phyloP scores from a whole-genome alignment of 2,888 invertebrate species.

The Eudasyphora cyanicolor region DNA sequence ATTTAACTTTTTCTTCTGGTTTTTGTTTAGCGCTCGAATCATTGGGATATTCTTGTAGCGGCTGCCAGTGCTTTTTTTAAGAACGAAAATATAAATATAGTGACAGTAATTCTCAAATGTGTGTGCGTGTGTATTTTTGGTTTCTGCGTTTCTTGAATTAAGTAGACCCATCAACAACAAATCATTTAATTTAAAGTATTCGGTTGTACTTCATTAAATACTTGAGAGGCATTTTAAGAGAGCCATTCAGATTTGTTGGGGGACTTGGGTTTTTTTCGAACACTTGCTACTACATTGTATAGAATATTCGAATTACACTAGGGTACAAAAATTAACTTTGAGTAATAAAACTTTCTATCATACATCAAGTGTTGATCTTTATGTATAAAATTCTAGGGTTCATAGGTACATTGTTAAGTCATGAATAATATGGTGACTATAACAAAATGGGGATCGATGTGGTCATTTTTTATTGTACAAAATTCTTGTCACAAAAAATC shows the following conservation, averaged over 20 bases:
- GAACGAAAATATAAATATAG: not conserved
- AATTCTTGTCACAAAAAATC: no score
- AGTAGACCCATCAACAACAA: not conserved
- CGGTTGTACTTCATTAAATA: not conserved
- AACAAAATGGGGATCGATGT: no score
- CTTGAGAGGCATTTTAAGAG: not conserved
- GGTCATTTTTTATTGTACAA: no score
- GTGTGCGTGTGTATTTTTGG: not conserved
- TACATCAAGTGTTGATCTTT: no score
- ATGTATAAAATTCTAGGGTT: no score
- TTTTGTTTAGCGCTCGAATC: not conserved
- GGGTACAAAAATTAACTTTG: no score
- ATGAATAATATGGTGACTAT: no score
- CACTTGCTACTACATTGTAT: no score
- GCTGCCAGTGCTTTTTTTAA: not conserved
- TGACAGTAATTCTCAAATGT: slow-evolving; percentile 2
- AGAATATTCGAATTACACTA: no score
- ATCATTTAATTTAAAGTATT: slow-evolving; percentile 21
- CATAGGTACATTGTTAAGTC: no score
- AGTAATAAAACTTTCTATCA: no score
- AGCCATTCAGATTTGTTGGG: not conserved
- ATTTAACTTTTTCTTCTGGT: not conserved
- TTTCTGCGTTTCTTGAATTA: not conserved
- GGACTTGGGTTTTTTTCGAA: no score
- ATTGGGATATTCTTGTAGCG: not conserved